A percentile compares a stretch with the other conserved stretches of the same genome.
Conservation (phyloP, 2,797 vertebrate genomes). For the Macroramphosus scolopax region DNA sequence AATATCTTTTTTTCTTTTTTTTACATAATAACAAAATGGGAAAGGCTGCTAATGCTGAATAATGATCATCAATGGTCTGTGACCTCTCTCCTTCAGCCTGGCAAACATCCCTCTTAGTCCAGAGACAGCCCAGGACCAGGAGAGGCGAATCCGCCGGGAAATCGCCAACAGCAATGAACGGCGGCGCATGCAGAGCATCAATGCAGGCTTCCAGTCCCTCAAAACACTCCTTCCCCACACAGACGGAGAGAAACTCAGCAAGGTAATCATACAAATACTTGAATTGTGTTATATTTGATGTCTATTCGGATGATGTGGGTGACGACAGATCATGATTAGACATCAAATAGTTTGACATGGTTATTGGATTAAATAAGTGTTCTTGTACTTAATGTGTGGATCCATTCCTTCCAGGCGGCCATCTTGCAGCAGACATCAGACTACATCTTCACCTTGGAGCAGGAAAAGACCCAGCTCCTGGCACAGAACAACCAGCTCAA, state of each 20-base stretch:
- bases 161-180: conserved; percentile 99
- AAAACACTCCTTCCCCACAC: conserved; percentile 95
- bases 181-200: conserved; percentile 99
- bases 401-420: conserved; percentile 77
- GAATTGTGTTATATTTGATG: background rate
- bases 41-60: too few relatives aligned
- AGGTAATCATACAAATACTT: conserved; percentile 33
- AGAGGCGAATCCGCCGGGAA: conserved; percentile 93
- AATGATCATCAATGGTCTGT: background rate
- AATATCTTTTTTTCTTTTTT: background rate
- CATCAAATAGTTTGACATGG: background rate
- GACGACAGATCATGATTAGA: too few relatives aligned
- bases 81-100: conserved; percentile 73
- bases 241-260: conserved; percentile 75
- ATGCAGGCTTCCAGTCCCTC: conserved; percentile 97
- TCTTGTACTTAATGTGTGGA: background rate
- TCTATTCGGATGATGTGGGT: background rate
- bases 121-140: conserved; percentile 96
- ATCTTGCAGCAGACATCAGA: conserved; percentile 92
- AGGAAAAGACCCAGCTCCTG: conserved; percentile 90
- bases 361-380: too few relatives aligned
- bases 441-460: conserved; percentile 92
- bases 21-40: too few relatives aligned
- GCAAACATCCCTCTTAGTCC: conserved; percentile 97
- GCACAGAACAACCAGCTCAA: conserved; percentile 95